Percentiles rank a stretch among this genome's conserved stretches.
phyloP scores from a whole-genome alignment of 2,113 vertebrate genomes.

The Pteropus alecto region DNA sequence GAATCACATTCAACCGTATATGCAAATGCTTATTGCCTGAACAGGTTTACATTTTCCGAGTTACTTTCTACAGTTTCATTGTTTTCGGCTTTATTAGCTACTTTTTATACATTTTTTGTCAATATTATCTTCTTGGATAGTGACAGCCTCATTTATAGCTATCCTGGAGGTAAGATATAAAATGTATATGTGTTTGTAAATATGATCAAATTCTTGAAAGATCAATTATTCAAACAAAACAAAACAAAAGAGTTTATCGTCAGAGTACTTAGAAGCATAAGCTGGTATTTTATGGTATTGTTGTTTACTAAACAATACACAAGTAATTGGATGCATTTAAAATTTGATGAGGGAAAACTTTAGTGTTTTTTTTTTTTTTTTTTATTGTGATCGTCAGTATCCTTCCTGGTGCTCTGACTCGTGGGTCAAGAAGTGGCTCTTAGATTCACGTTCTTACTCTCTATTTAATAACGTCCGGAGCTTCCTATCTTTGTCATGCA shows the following conservation, averaged over 20 bases:
- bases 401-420: background rate
- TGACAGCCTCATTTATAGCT: background rate
- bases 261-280: background rate
- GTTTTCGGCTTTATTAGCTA: background rate
- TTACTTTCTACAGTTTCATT: constrained; percentile 10
- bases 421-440: background rate
- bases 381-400: background rate
- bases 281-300: background rate
- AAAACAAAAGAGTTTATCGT: background rate
- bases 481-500: background rate
- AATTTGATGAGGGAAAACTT: background rate
- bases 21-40: constrained; percentile 34
- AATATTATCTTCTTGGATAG: background rate
- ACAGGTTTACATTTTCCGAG: background rate
- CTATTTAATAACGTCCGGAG: background rate
- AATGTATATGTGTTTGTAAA: background rate
- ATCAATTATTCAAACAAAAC: background rate
- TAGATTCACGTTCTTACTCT: background rate
- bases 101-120: background rate
- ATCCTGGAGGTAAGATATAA: background rate
- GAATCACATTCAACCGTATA: constrained; percentile 15
- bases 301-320: background rate
- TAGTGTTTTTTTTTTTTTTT: background rate
- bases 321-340: background rate
- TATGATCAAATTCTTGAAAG: background rate